Conservation (phyloP, 2,888 invertebrate genomes). For the Lithophane leautieri region DNA sequence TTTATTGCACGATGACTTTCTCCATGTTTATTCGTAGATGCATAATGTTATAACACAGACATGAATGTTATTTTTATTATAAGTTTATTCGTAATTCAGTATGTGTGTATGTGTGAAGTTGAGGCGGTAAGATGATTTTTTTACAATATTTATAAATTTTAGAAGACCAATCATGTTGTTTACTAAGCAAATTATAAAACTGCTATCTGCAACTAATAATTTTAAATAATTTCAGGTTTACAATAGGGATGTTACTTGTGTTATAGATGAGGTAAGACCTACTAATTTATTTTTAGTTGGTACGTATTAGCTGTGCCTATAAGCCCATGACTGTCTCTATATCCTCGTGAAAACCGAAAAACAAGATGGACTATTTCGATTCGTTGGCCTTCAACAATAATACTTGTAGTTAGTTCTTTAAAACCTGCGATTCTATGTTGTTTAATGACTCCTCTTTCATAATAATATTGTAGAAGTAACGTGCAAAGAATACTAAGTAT, state of each 20-base stretch:
- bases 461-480: neutral
- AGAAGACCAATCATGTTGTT: neutral
- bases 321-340: no score
- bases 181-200: neutral
- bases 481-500: neutral
- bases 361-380: neutral
- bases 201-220: neutral
- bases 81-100: conserved; percentile 76
- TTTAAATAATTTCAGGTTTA: conserved; percentile 76
- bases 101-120: conserved; percentile 69
- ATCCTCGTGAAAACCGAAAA: neutral
- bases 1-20: conserved; percentile 73
- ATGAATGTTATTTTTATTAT: conserved; percentile 83
- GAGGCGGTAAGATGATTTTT: conserved; percentile 76
- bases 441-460: neutral
- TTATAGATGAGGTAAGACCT: conserved; percentile 79
- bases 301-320: neutral
- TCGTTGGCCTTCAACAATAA: neutral
- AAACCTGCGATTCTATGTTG: neutral
- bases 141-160: conserved; percentile 23
- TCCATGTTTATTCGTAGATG: conserved; percentile 59
- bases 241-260: conserved; percentile 82
- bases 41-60: conserved; percentile 77
- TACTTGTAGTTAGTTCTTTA: neutral
- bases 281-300: neutral